Evolutionary conservation across 1,140 invertebrate species (phyloP).

Genomic region (Nilaparvata lugens): DNA sequence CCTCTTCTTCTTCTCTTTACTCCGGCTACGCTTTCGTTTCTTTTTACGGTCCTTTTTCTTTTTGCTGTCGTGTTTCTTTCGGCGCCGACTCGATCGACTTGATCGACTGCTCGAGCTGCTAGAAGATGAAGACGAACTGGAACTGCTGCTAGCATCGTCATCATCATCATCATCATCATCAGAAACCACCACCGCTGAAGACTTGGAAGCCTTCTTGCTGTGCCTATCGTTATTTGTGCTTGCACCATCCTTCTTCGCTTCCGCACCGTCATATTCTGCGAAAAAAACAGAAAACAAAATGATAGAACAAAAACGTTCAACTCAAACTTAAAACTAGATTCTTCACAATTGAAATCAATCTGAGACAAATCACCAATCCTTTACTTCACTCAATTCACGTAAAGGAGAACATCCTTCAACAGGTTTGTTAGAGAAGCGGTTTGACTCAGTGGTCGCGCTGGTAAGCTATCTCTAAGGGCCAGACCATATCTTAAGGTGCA

Average conservation of each 20-base stretch:
- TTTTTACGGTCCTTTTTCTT: no score
- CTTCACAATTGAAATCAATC: not conserved
- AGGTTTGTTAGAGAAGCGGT: no score
- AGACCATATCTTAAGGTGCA: no score
- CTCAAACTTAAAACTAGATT: not conserved
- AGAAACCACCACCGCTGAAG: not conserved
- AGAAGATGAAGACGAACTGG: slow-evolving; percentile 1
- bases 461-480: no score
- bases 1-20: slow-evolving; percentile 6
- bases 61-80: no score
- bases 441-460: no score
- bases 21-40: not conserved
- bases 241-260: no score
- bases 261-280: not conserved
- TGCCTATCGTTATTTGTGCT: slow-evolving; percentile 2
- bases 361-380: not conserved
- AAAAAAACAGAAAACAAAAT: slow-evolving; percentile 7
- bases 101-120: slow-evolving; percentile 8
- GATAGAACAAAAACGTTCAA: not conserved
- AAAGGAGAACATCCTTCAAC: no score
- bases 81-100: not conserved
- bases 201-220: not conserved
- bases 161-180: not conserved
- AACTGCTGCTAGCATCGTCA: not conserved
- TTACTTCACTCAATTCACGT: no score